phyloP scores from a whole-genome alignment of 2,797 vertebrate genomes.

The Trichosurus vulpecula region DNA sequence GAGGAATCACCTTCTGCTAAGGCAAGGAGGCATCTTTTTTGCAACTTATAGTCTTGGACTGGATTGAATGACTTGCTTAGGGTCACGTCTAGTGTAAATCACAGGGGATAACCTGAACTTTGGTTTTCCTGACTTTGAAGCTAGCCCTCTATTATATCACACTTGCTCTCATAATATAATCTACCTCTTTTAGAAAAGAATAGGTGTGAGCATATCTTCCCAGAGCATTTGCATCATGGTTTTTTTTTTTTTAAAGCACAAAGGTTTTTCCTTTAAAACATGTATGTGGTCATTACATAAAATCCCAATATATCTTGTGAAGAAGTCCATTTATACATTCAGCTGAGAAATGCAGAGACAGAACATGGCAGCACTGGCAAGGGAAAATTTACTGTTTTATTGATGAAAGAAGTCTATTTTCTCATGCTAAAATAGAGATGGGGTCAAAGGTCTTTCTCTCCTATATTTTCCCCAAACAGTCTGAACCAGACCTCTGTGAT shows the following conservation, averaged over 20 bases:
- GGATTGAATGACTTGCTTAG: not conserved
- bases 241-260: not conserved
- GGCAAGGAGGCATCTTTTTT: not conserved
- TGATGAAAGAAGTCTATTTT: constrained; percentile 36
- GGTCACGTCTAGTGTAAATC: not conserved
- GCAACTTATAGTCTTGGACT: not conserved
- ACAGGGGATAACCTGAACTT: not conserved
- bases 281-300: not conserved
- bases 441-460: not conserved
- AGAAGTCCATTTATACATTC: constrained; percentile 30
- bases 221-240: not conserved
- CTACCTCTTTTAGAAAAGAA: not conserved
- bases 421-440: constrained; percentile 14
- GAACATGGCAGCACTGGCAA: not conserved
- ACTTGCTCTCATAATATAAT: not conserved
- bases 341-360: constrained; percentile 39
- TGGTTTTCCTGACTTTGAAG: not conserved
- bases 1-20: constrained; percentile 43
- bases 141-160: not conserved
- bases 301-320: constrained; percentile 20
- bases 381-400: constrained; percentile 52
- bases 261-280: not conserved
- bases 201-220: not conserved
- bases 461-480: not conserved
- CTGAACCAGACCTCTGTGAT: not conserved